Evolutionary conservation across 2,888 invertebrate species (phyloP), one percentile per base, ranked within the genome.

Genomic region (Eurytoma adleriae): DNA sequence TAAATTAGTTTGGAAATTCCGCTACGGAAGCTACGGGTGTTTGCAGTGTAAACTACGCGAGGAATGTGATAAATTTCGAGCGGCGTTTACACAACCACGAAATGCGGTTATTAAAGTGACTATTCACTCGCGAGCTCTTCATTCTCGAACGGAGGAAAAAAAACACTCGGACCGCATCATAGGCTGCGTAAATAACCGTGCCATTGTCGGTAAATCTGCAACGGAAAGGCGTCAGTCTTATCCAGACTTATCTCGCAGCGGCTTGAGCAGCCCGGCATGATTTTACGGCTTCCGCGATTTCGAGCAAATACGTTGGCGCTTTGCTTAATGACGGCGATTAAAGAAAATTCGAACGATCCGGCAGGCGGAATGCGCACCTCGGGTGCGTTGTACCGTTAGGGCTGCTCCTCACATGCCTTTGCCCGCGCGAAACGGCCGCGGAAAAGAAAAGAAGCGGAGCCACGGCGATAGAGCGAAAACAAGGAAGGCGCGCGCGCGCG

Each of bases 1-100:
- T 56, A 74, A 75, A 81, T 78, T 74, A 74, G 78, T 70, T 54
- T 40, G 68, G 64, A 72, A 79, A 78, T 74, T 69, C 71, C 66
- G 74, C 40, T 61, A 64, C 70, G 64, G 78, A 74, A 73, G 70
- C 73, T 74, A 62, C 40, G 10, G 30, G 30, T 80, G 62, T 76
- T 72, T 72, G 57, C 67, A 70, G 59, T 66, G 79, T 70, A 59
- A 62, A 79, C 56, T 14, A 7, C 20, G 24, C 40, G 14, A 59
- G 4, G 62, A 12, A 48, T 68, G 61, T 50, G 27, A 61, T 74
- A 69, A 70, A 66, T 79, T 57, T 68, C 57, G 16, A 67, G 67
- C 24, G 3, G 66, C 48, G 48, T 40, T 40, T 40, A 40, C 40
- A 40, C 10, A 40, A 40, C 1, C 57, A 13, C 18, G 24, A 61